These are phyloP conservation scores for Erebia aethiops DNA, from an alignment of 2,888 invertebrate genomes.

Conservation along the genomic window DNA sequence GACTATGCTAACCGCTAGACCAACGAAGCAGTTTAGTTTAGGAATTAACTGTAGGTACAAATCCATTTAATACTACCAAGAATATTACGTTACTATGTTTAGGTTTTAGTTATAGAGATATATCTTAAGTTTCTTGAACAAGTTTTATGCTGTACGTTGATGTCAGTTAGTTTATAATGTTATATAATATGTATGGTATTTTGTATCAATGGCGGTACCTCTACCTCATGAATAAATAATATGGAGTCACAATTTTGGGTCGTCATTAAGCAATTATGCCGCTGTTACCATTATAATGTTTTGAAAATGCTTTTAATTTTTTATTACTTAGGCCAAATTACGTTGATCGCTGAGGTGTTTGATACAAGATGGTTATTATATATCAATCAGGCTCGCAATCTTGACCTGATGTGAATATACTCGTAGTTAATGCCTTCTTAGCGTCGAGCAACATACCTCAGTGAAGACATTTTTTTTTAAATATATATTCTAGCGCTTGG, in stretches of 20 bases:
- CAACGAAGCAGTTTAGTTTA: no score
- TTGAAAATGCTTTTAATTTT: slow-evolving; percentile 81
- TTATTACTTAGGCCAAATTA: slow-evolving; percentile 73
- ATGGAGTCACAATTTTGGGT: slow-evolving; percentile 73
- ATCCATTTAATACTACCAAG: no score
- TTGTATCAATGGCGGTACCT: slow-evolving; percentile 1
- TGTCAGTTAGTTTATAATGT: neutral
- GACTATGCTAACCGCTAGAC: no score
- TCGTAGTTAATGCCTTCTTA: slow-evolving; percentile 30
- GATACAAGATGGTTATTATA: slow-evolving; percentile 72
- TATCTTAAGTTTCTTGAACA: no score
- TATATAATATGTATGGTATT: no score
- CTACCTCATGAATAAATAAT: slow-evolving; percentile 78
- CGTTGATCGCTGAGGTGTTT: slow-evolving; percentile 69
- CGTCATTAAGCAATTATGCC: slow-evolving; percentile 80
- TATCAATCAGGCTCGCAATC: slow-evolving; percentile 68
- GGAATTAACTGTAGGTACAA: no score
- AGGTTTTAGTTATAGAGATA: no score
- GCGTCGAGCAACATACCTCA: neutral
- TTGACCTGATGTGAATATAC: slow-evolving; percentile 37
- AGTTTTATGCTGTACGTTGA: neutral
- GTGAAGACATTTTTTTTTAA: slow-evolving; percentile 4
- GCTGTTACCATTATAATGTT: slow-evolving; percentile 78
- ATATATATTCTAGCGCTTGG: no score
- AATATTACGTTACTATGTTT: no score